Evolutionary conservation across 2,888 invertebrate genomes (phyloP).

Genomic region (Agriopis aurantiaria): DNA sequence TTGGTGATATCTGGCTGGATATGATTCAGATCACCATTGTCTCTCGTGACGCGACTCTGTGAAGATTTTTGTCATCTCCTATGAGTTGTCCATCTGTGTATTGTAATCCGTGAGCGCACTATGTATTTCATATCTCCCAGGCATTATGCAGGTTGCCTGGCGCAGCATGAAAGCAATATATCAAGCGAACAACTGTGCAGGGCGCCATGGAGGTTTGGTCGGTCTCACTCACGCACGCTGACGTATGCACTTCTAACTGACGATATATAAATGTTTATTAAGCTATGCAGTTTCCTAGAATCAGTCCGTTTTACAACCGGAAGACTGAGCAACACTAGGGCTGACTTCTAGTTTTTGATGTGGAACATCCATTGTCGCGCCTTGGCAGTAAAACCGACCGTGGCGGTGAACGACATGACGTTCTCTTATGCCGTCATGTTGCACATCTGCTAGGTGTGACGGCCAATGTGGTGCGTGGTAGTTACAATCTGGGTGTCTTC

Average conservation of each 20-base stretch:
- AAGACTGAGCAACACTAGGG: too few species aligned
- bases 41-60: neutral
- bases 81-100: neutral
- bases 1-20: too few species aligned
- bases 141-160: conserved; percentile 25
- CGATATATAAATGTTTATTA: neutral
- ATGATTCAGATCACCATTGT: too few species aligned
- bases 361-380: too few species aligned
- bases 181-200: conserved; percentile 13
- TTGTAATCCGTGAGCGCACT: conserved; percentile 13
- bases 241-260: neutral
- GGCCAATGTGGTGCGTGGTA: too few species aligned
- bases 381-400: too few species aligned
- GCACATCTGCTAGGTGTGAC: too few species aligned
- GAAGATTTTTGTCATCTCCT: neutral
- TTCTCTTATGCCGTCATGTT: too few species aligned
- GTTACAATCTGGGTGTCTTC: too few species aligned
- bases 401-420: too few species aligned
- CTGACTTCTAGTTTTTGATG: too few species aligned
- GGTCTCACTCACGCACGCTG: conserved; percentile 3
- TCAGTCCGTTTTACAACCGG: too few species aligned
- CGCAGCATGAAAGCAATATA: conserved; percentile 27
- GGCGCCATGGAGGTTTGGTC: conserved; percentile 12
- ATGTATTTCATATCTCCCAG: conserved; percentile 35
- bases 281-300: neutral